Percentiles rank a stretch among this genome's conserved stretches.
Conservation (phyloP, 2,888 invertebrate species). For the Didymodactylos carnosus region DNA sequence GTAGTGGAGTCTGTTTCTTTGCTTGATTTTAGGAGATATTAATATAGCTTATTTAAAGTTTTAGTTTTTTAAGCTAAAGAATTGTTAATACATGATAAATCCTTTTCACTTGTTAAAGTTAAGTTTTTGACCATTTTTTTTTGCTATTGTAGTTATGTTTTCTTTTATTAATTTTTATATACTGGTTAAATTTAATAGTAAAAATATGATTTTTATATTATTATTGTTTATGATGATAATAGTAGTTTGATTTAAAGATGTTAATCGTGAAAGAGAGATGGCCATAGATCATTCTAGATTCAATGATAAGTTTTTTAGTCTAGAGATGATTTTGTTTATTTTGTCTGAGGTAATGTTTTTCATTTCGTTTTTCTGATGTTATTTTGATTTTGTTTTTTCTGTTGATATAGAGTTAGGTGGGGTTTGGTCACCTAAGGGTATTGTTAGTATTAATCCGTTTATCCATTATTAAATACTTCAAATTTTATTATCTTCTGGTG, state of each 20-base stretch:
- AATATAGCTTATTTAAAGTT: background rate
- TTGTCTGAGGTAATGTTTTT: constrained; percentile 48
- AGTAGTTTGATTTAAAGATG: constrained; percentile 24
- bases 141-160: constrained; percentile 19
- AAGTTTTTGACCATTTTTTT: constrained; percentile 22
- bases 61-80: background rate
- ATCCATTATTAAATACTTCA: constrained; percentile 51
- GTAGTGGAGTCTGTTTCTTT: background rate
- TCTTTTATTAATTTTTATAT: too few relatives aligned
- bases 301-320: constrained; percentile 44
- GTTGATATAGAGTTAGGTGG: constrained; percentile 43
- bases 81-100: constrained; percentile 16
- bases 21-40: background rate
- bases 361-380: constrained; percentile 43
- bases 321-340: constrained; percentile 55
- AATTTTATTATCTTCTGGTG: constrained; percentile 51
- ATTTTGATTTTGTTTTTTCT: constrained; percentile 42
- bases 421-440: constrained; percentile 46
- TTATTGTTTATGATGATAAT: constrained; percentile 19
- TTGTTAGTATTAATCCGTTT: constrained; percentile 47
- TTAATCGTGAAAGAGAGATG: constrained; percentile 46
- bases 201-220: constrained; percentile 17
- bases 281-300: constrained; percentile 46
- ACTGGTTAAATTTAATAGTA: constrained; percentile 19
- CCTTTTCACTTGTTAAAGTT: constrained; percentile 20